phyloP scores from a whole-genome alignment of 2,888 invertebrate species.

The Andrena praecox region DNA sequence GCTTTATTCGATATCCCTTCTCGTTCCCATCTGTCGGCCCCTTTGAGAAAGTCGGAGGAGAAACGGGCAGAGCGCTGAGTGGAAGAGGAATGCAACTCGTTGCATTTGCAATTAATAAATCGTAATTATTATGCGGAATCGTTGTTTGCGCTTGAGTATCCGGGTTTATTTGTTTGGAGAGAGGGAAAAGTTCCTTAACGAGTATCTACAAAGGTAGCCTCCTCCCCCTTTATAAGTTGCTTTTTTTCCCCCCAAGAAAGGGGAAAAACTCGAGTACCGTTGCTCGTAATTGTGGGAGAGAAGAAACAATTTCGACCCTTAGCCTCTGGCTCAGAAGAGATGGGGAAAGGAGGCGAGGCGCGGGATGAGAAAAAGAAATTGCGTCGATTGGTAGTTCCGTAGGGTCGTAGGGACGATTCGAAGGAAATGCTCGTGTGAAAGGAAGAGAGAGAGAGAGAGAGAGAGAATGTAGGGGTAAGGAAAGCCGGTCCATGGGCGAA shows the following conservation, averaged over 20 bases:
- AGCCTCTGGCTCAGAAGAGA: conserved; percentile 35
- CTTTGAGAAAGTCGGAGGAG: neutral
- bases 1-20: conserved; percentile 3
- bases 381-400: conserved; percentile 63
- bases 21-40: neutral
- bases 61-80: neutral
- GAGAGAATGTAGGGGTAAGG: conserved; percentile 50
- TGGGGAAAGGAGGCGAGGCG: neutral
- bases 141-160: conserved; percentile 38
- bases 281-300: conserved; percentile 66
- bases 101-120: conserved; percentile 38
- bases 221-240: conserved; percentile 21
- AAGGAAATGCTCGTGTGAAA: conserved; percentile 2
- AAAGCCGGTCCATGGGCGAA: conserved; percentile 73
- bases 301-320: conserved; percentile 71
- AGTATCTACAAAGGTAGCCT: conserved; percentile 45
- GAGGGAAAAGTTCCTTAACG: conserved; percentile 54
- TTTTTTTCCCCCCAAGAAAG: conserved; percentile 20
- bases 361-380: conserved; percentile 54
- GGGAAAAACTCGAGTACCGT: conserved; percentile 50
- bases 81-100: neutral
- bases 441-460: conserved; percentile 5
- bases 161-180: conserved; percentile 40
- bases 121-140: conserved; percentile 45
- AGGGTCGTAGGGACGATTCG: conserved; percentile 56